phyloP scores from a whole-genome alignment of 2,888 invertebrate species.

The Meta bourneti region DNA sequence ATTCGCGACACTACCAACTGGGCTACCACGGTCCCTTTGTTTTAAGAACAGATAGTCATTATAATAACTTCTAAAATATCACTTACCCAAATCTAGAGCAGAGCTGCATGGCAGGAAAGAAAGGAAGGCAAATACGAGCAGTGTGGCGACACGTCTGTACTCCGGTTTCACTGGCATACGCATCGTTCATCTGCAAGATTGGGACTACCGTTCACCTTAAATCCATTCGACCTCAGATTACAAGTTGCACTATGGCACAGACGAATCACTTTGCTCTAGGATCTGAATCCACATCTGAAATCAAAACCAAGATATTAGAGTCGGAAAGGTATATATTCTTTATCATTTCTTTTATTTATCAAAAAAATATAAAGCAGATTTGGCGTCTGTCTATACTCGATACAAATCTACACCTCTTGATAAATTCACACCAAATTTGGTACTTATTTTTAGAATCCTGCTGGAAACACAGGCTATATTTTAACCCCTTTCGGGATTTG shows the following conservation, averaged over 20 bases:
- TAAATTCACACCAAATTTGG: too few relatives aligned
- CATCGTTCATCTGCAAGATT: constrained; percentile 30
- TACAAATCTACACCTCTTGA: too few relatives aligned
- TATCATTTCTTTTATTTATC: too few relatives aligned
- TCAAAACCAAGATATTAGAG: neutral
- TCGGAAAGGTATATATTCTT: too few relatives aligned
- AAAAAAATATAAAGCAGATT: too few relatives aligned
- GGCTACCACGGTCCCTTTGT: too few relatives aligned
- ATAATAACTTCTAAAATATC: neutral
- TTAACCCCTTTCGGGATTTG: too few relatives aligned
- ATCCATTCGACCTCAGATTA: constrained; percentile 1
- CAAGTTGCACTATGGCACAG: neutral
- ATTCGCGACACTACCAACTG: too few relatives aligned
- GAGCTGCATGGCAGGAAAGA: constrained; percentile 5
- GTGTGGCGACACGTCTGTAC: neutral
- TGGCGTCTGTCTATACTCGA: too few relatives aligned
- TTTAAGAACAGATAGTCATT: too few relatives aligned
- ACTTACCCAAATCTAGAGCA: constrained; percentile 55
- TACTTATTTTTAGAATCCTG: too few relatives aligned
- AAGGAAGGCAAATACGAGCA: neutral
- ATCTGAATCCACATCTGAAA: constrained; percentile 5
- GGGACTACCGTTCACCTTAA: constrained; percentile 21
- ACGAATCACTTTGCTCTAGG: neutral
- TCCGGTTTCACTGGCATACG: neutral
- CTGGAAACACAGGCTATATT: too few relatives aligned